Conservation (phyloP, 2,797 vertebrate genomes). For the Scarus forsteni region DNA sequence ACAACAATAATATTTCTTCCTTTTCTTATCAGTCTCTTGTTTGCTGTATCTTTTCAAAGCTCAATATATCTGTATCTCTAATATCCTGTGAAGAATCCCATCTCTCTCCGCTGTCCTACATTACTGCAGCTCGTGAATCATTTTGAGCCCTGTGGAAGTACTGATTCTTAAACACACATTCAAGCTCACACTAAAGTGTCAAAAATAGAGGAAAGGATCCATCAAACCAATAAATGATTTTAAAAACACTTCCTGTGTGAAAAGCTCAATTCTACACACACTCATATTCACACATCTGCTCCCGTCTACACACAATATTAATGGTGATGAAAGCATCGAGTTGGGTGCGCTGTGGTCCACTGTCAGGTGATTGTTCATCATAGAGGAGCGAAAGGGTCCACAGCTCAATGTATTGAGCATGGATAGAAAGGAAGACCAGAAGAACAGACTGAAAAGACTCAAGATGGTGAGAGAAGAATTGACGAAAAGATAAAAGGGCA, state of each 20-base stretch:
- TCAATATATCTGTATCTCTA: constrained; percentile 48
- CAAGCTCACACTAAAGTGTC: constrained; percentile 20
- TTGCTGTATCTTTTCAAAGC: constrained; percentile 45
- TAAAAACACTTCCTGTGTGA: constrained; percentile 33
- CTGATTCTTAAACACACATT: not conserved
- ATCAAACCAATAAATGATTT: constrained; percentile 47
- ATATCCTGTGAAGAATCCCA: constrained; percentile 39
- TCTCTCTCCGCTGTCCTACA: constrained; percentile 42
- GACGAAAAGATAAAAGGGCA: constrained; percentile 17
- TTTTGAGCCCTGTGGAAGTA: constrained; percentile 1
- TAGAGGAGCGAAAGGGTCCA: constrained; percentile 14
- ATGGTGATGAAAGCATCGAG: constrained; percentile 14
- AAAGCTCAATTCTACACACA: constrained; percentile 38
- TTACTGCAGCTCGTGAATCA: constrained; percentile 60
- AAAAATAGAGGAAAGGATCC: constrained; percentile 36
- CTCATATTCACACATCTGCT: not conserved
- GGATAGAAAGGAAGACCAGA: not conserved
- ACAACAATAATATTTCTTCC: constrained; percentile 27
- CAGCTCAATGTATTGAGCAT: constrained; percentile 11
- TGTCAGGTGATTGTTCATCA: constrained; percentile 34
- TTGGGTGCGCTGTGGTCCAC: constrained; percentile 17
- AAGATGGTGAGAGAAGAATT: constrained; percentile 1
- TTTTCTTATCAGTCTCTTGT: constrained; percentile 40
- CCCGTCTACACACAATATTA: not conserved
- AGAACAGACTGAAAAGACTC: not conserved